phyloP scores from a whole-genome alignment of 2,888 invertebrate species.

The Tuta absoluta region DNA sequence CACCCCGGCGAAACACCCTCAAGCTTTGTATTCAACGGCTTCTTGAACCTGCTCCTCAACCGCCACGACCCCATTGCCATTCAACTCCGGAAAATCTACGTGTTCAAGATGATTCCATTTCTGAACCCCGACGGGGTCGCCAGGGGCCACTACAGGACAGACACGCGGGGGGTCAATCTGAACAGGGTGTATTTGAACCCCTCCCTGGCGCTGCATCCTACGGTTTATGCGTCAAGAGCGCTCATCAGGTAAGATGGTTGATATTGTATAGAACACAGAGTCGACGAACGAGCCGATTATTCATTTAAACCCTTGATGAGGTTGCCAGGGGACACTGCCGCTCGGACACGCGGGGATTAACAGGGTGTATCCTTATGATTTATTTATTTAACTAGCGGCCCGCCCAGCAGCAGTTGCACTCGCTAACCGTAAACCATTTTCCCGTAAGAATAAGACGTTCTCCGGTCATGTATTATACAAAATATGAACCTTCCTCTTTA shows the following conservation, averaged over 20 bases:
- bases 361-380: too few relatives aligned
- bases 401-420: too few relatives aligned
- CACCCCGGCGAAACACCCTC: conserved; percentile 97
- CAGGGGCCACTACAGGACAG: conserved; percentile 92
- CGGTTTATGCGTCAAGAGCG: conserved; percentile 91
- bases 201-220: conserved; percentile 86
- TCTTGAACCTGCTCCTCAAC: conserved; percentile 88
- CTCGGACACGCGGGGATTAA: too few relatives aligned
- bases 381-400: too few relatives aligned
- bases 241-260: conserved; percentile 80
- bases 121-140: conserved; percentile 95
- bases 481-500: too few relatives aligned
- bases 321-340: too few relatives aligned
- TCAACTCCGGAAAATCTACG: conserved; percentile 86
- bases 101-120: conserved; percentile 95
- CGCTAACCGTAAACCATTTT: too few relatives aligned
- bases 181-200: conserved; percentile 94
- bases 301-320: too few relatives aligned
- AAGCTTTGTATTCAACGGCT: conserved; percentile 94
- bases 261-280: too few relatives aligned
- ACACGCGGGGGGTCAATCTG: conserved; percentile 92
- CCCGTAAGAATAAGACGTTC: too few relatives aligned
- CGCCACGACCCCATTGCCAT: conserved; percentile 88
- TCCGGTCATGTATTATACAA: too few relatives aligned
- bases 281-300: too few relatives aligned